phyloP scores from a whole-genome alignment of 2,113 vertebrate species.

The Mesocricetus auratus region DNA sequence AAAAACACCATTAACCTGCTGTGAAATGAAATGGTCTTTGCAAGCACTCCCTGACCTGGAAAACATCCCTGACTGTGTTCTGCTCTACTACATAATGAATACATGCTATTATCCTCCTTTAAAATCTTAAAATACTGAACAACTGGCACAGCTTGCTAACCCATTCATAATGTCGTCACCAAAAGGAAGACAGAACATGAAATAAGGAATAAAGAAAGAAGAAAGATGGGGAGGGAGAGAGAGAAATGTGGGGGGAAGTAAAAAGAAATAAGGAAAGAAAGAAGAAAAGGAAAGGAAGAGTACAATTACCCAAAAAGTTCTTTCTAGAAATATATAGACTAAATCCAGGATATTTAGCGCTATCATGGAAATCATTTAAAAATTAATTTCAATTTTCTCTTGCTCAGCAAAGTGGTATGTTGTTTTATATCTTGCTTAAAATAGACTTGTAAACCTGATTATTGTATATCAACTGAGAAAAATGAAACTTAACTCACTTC shows the following conservation, averaged over 20 bases:
- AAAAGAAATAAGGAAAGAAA: background rate
- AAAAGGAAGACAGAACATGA: background rate
- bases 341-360: background rate
- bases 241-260: too few species aligned
- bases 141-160: background rate
- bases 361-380: background rate
- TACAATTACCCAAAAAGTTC: background rate
- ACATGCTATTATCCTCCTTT: background rate
- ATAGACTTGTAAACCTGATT: too few species aligned
- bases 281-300: background rate
- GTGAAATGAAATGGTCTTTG: background rate
- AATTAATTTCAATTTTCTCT: background rate
- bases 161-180: background rate
- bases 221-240: background rate
- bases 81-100: background rate
- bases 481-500: background rate
- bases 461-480: background rate
- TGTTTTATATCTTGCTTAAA: background rate
- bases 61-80: background rate
- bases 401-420: background rate
- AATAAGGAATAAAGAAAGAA: background rate
- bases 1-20: background rate
- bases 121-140: background rate
- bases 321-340: background rate
- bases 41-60: background rate